Evolutionary conservation across 2,797 vertebrate genomes (phyloP).

Genomic region (Hyperoplus lanceolatus): DNA sequence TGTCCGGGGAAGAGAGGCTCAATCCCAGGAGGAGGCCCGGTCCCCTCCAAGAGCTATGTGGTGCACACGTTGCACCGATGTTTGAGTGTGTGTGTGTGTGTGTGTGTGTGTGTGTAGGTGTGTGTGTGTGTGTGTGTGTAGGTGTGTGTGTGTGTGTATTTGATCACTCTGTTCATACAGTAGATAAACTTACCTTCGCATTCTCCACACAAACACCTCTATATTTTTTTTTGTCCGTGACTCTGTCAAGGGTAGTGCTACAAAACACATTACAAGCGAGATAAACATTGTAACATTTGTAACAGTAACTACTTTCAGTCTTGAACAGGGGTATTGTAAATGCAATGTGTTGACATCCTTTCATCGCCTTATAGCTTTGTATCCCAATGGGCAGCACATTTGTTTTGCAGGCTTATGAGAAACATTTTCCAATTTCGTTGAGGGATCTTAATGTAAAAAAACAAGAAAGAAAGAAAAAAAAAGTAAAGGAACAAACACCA

Average conservation of each 20-base stretch:
- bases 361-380: background rate
- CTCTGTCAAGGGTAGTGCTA: slow-evolving; percentile 44
- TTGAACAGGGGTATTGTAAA: background rate
- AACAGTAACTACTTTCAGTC: background rate
- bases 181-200: slow-evolving; percentile 4
- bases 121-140: background rate
- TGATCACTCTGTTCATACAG: slow-evolving; percentile 15
- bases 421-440: slow-evolving; percentile 9
- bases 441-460: background rate
- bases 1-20: slow-evolving; percentile 61
- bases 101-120: background rate
- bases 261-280: slow-evolving; percentile 42
- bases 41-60: slow-evolving; percentile 42
- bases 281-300: slow-evolving; percentile 21
- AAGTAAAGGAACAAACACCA: slow-evolving; percentile 4
- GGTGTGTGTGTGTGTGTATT: slow-evolving; percentile 14
- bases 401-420: background rate
- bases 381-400: slow-evolving; percentile 11
- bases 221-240: slow-evolving; percentile 36
- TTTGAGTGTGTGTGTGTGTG: slow-evolving; percentile 5
- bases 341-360: slow-evolving; percentile 11
- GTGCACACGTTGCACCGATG: background rate
- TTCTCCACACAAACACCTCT: background rate
- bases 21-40: slow-evolving; percentile 54
- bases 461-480: no score